Evolutionary conservation across 2,888 invertebrate species (phyloP).

Genomic region (Tiliacea aurago): DNA sequence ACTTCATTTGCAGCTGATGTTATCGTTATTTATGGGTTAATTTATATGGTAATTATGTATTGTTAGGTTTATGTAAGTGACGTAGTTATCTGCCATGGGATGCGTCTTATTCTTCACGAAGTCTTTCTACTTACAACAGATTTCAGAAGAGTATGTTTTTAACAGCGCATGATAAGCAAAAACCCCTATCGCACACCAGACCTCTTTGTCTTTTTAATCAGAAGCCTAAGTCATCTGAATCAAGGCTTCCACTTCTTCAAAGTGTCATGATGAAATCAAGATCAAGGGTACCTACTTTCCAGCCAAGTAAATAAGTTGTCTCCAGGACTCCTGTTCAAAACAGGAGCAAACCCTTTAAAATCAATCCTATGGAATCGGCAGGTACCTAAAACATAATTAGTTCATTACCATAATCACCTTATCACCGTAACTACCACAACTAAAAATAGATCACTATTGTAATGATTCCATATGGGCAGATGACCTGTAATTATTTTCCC

Average conservation of each 20-base stretch:
- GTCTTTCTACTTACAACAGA: not conserved
- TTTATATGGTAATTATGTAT: conserved; percentile 44
- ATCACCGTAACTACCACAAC: conserved; percentile 16
- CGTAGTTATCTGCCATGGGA: not conserved
- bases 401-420: conserved; percentile 3
- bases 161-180: too few species aligned
- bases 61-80: conserved; percentile 25
- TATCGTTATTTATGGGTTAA: conserved; percentile 40
- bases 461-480: conserved; percentile 22
- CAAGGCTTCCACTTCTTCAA: not conserved
- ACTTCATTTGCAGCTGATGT: conserved; percentile 32
- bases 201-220: not conserved
- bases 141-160: not conserved
- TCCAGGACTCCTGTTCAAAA: not conserved
- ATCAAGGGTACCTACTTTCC: too few species aligned
- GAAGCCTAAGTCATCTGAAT: too few species aligned
- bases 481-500: conserved; percentile 43
- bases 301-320: not conserved
- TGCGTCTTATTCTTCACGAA: not conserved
- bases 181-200: too few species aligned
- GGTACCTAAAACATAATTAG: not conserved
- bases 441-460: conserved; percentile 15
- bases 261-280: not conserved
- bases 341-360: not conserved
- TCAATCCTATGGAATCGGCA: rapidly evolving